phyloP scores from a whole-genome alignment of 2,797 vertebrate genomes.

The Tolypeutes matacus region DNA sequence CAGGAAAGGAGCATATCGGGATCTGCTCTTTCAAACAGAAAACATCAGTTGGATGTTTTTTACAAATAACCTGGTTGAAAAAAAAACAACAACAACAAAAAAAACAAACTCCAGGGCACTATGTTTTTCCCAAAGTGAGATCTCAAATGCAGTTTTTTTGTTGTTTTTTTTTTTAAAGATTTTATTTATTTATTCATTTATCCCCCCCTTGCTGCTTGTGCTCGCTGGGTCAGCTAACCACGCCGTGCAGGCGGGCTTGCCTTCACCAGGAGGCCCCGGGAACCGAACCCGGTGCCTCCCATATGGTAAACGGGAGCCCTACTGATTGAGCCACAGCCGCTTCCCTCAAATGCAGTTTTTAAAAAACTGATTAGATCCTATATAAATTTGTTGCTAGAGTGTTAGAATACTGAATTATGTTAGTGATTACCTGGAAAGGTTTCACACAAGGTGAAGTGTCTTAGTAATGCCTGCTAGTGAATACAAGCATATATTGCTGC shows the following conservation, averaged over 20 bases:
- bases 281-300: too few relatives aligned
- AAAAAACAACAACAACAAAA: constrained; percentile 68
- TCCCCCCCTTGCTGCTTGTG: too few relatives aligned
- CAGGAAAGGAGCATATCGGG: background rate
- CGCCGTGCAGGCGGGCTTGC: too few relatives aligned
- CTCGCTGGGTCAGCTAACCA: too few relatives aligned
- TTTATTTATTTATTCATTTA: too few relatives aligned
- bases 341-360: constrained; percentile 13
- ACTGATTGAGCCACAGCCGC: too few relatives aligned
- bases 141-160: constrained; percentile 23
- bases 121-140: constrained; percentile 25
- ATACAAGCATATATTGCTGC: background rate
- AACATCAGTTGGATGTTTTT: constrained; percentile 53
- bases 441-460: constrained; percentile 67
- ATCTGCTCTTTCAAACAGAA: constrained; percentile 36
- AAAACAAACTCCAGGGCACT: background rate
- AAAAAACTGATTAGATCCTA: background rate
- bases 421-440: constrained; percentile 77
- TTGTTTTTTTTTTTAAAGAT: too few relatives aligned
- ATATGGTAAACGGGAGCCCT: too few relatives aligned
- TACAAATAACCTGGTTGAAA: constrained; percentile 9
- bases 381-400: background rate
- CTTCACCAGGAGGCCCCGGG: too few relatives aligned
- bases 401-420: constrained; percentile 56
- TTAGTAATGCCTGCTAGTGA: background rate